phyloP scores from a whole-genome alignment of 1,140 invertebrate genomes.

The Eulimnadia texana region DNA sequence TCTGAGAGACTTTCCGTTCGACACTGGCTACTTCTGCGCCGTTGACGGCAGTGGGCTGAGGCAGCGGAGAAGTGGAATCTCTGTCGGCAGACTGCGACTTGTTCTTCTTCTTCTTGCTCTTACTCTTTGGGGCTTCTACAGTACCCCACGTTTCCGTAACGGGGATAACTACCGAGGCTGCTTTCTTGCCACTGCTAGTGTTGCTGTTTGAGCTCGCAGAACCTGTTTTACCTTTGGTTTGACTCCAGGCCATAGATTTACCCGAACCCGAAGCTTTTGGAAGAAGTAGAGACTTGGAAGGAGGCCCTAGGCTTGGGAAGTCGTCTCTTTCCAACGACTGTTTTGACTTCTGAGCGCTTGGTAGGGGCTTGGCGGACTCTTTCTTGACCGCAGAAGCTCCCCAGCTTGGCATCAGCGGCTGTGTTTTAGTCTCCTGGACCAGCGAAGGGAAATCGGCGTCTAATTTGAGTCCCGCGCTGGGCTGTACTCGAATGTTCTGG shows the following conservation, averaged over 20 bases:
- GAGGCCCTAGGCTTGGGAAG: constrained; percentile 31
- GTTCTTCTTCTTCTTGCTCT: constrained; percentile 20
- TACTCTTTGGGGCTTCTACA: constrained; percentile 17
- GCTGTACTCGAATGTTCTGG: constrained; percentile 17
- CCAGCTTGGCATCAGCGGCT: neutral
- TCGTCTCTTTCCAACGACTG: constrained; percentile 33
- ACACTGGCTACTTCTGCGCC: constrained; percentile 13
- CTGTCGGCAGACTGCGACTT: constrained; percentile 16
- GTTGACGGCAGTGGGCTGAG: neutral
- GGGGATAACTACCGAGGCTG: constrained; percentile 18
- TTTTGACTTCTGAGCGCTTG: constrained; percentile 27
- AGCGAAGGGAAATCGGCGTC: neutral
- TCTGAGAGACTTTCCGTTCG: constrained; percentile 20
- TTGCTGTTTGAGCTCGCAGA: too few species aligned
- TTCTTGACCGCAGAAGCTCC: neutral
- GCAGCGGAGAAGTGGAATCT: constrained; percentile 3
- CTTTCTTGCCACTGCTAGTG: constrained; percentile 18
- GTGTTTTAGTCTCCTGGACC: constrained; percentile 27
- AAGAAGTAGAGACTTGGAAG: neutral
- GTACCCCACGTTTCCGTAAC: constrained; percentile 15
- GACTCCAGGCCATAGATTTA: neutral
- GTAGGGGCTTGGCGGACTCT: constrained; percentile 29
- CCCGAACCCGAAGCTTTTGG: neutral
- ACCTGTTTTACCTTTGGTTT: neutral
- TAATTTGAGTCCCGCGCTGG: neutral